Evolutionary conservation across 2,888 invertebrate species (phyloP), one percentile per base, ranked within the genome.

Genomic region (Spilosoma lubricipeda): DNA sequence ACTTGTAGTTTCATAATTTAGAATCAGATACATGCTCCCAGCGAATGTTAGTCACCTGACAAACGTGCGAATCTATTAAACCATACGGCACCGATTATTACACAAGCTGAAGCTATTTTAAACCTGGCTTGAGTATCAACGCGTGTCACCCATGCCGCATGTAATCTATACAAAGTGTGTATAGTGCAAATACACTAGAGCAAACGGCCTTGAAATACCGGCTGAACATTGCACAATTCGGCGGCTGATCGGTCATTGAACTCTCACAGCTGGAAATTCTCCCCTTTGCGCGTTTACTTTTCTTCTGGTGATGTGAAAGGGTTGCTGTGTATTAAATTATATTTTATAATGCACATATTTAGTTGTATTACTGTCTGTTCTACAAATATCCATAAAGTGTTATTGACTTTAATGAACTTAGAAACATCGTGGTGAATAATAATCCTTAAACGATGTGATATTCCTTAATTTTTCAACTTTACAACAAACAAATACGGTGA

Each of bases 21-120:
- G 77, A 80, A 79, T 42, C 72, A 18, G 52, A 8, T 56, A 42
- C 76, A 81, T 78, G 75, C 69, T 75, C 79, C 68, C 67, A 68
- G 70, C 45, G 78, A 74, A 73, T 79, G 84, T 70, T 52, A 73
- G 82, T 89, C 90, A 90, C 86, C 89, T 90, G 89, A 89, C 85
- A 85, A 81, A 78, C 82, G 85, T 83, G 78, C 79, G 74, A 78
- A 73, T 82, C 79, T 77, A 82, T 82, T 82, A 86, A 84, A 82
- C 84, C 72, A 81, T 82, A 84, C 84, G 85, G 83, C 79, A 80
- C 78, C 79, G 80, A 77, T 82, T 77, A 90, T 91, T 90, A 89
- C 90, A 87, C 90, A 90, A 90, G 93, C 92, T 90, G 90, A 80
- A 80, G 90, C 94, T 94, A 94, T 94, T 94, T 94, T 88, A 82